These are phyloP conservation scores for Lonchura striata DNA, from an alignment of 2,113 vertebrate species.

Conservation along the genomic window DNA sequence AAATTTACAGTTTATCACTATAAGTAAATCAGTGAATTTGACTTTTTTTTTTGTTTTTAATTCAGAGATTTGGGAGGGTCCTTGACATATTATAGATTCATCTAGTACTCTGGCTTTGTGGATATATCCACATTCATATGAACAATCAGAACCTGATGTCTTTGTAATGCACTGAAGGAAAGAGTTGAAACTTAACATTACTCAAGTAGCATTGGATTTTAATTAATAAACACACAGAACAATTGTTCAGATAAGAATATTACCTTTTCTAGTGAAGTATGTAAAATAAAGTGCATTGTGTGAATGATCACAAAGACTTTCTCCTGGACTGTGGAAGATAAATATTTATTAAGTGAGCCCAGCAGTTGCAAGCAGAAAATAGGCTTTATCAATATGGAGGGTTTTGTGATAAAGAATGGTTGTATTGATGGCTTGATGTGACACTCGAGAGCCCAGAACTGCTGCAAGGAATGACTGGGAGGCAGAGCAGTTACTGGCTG, in stretches of 20 bases:
- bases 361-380: background rate
- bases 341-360: slow-evolving; percentile 34
- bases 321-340: background rate
- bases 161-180: slow-evolving; percentile 62
- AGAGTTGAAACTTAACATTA: slow-evolving; percentile 37
- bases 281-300: background rate
- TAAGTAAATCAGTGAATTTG: slow-evolving; percentile 58
- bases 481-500: background rate
- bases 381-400: background rate
- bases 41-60: background rate
- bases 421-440: background rate
- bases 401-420: background rate
- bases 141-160: slow-evolving; percentile 40
- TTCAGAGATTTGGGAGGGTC: slow-evolving; percentile 9
- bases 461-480: background rate
- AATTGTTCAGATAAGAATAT: slow-evolving; percentile 7
- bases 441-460: background rate
- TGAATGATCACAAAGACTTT: background rate
- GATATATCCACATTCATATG: slow-evolving; percentile 29
- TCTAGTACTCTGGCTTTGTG: slow-evolving; percentile 60
- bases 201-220: slow-evolving; percentile 49
- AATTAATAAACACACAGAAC: slow-evolving; percentile 51
- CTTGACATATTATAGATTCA: slow-evolving; percentile 65
- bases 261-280: background rate
- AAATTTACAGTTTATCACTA: slow-evolving; percentile 59